These are phyloP conservation scores for Dasyurus viverrinus DNA, from an alignment of 2,113 vertebrate genomes.

Conservation along the genomic window DNA sequence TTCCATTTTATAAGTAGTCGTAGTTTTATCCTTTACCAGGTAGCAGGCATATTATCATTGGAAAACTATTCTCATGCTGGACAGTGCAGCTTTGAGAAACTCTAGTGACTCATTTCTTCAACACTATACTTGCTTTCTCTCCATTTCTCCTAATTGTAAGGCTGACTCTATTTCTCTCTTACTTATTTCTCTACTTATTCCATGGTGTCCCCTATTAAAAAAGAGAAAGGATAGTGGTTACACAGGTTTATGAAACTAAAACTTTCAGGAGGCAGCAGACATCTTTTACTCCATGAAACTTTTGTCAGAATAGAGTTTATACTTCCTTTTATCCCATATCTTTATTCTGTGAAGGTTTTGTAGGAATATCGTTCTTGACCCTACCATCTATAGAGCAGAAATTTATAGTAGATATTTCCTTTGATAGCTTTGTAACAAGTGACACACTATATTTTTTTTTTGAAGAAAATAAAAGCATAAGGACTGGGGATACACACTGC, in stretches of 20 bases:
- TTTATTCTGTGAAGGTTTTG: not conserved
- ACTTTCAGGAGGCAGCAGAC: not conserved
- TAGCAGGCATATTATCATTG: not conserved
- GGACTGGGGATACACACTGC: not conserved
- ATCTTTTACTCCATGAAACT: not conserved
- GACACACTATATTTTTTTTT: not conserved
- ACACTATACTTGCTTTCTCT: not conserved
- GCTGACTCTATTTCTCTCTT: not conserved
- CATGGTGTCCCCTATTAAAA: not conserved
- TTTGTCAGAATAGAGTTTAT: slow-evolving; percentile 11
- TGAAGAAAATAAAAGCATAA: not conserved
- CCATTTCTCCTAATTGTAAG: not conserved
- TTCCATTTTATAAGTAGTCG: not conserved
- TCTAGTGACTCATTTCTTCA: not conserved
- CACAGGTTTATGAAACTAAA: not conserved
- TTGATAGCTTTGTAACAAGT: not conserved
- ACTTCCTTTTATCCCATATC: not conserved
- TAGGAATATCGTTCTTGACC: not conserved
- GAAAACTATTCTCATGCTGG: not conserved
- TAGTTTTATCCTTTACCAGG: not conserved
- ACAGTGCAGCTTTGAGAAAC: not conserved
- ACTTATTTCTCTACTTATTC: not conserved
- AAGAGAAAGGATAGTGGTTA: not conserved
- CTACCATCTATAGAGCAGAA: not conserved
- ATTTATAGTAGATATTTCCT: not conserved